These are phyloP conservation scores for Pristionchus maxplancki DNA, from an alignment of 2,888 invertebrate species.

Conservation along the genomic window DNA sequence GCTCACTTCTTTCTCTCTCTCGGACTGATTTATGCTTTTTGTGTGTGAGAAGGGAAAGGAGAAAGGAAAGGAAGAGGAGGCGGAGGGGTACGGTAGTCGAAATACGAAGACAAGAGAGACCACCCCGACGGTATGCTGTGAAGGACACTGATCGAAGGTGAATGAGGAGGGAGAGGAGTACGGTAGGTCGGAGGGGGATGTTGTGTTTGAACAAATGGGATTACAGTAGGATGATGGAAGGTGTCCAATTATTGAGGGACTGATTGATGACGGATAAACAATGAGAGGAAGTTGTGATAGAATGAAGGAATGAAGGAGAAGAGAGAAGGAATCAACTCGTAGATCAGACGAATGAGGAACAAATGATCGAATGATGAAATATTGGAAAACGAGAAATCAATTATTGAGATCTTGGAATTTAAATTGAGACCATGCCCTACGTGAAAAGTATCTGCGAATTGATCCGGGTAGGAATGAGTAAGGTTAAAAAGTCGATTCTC, in stretches of 20 bases:
- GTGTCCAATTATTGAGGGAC: background rate
- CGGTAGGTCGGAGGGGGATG: conserved; percentile 12
- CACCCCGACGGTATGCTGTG: conserved; percentile 5
- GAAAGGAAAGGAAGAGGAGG: background rate
- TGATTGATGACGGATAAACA: background rate
- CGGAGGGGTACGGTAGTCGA: conserved; percentile 23
- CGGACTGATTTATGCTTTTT: conserved; percentile 39
- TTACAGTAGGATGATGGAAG: conserved; percentile 31
- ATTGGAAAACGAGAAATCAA: background rate
- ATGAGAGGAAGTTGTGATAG: conserved; percentile 32
- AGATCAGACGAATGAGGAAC: background rate
- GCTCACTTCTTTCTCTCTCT: conserved; percentile 13
- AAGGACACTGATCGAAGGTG: conserved; percentile 36
- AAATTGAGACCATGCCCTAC: background rate
- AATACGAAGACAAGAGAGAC: conserved; percentile 3
- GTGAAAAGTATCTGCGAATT: background rate
- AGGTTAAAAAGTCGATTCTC: background rate
- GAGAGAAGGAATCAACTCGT: background rate
- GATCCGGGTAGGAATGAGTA: too few species aligned
- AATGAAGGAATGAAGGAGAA: background rate
- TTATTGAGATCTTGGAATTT: background rate
- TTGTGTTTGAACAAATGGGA: conserved; percentile 20
- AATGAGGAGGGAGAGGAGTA: background rate
- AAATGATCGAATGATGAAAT: background rate
- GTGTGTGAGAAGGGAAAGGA: conserved; percentile 7